Evolutionary conservation across 2,888 invertebrate genomes (phyloP).

Genomic region (Lomographa bimaculata): DNA sequence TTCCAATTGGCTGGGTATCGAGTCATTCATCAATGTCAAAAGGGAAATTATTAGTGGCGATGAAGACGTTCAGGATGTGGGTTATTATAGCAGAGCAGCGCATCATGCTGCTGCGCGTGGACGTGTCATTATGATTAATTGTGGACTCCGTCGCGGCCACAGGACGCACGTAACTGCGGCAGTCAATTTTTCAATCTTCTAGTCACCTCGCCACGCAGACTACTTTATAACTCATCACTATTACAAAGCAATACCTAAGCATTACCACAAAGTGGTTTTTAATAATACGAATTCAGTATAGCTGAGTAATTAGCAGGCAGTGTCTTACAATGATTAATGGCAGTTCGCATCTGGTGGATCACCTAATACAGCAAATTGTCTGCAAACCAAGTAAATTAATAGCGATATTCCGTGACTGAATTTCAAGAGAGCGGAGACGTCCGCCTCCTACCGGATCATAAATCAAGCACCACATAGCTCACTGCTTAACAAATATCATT

Average conservation of each 20-base stretch:
- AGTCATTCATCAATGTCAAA: constrained; percentile 46
- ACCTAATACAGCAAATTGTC: constrained; percentile 28
- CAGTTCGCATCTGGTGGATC: constrained; percentile 29
- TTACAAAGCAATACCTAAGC: constrained; percentile 31
- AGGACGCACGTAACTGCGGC: constrained; percentile 24
- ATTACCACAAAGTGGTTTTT: constrained; percentile 37
- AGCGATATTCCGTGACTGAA: constrained; percentile 38
- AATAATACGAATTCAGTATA: constrained; percentile 28
- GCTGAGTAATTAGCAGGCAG: constrained; percentile 27
- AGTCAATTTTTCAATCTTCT: constrained; percentile 27
- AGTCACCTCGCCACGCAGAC: constrained; percentile 27
- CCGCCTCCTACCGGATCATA: constrained; percentile 13
- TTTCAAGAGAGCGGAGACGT: constrained; percentile 31
- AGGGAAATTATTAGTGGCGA: constrained; percentile 40
- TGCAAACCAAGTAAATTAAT: constrained; percentile 35
- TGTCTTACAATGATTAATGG: constrained; percentile 32
- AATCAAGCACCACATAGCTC: constrained; percentile 12
- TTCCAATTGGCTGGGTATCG: constrained; percentile 33
- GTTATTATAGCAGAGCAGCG: constrained; percentile 37
- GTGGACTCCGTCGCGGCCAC: constrained; percentile 27
- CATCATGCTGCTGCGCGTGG: constrained; percentile 36
- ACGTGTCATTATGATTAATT: constrained; percentile 47
- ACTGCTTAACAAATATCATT: constrained; percentile 15
- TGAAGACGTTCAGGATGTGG: constrained; percentile 41
- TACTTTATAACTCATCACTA: constrained; percentile 17